Conservation (phyloP, 1,140 invertebrate species). For the Drosophila guanche region DNA sequence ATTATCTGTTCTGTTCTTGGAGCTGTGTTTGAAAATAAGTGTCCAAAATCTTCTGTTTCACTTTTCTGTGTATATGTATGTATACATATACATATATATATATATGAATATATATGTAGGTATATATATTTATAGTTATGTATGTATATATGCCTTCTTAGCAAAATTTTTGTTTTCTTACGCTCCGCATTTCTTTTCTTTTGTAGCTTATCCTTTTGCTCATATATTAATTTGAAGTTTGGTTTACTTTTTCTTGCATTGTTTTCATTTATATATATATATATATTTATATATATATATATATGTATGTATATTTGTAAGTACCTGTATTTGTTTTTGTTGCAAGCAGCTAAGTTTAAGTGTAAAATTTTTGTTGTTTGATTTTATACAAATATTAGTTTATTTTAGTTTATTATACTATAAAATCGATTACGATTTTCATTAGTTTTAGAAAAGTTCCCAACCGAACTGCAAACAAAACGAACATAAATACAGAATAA, state of each 20-base stretch:
- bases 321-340: constrained; percentile 80
- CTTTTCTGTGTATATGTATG: constrained; percentile 47
- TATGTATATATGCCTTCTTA: constrained; percentile 61
- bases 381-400: constrained; percentile 54
- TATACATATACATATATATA: constrained; percentile 32
- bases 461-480: neutral
- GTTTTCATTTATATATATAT: constrained; percentile 31
- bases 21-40: constrained; percentile 54
- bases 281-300: constrained; percentile 49
- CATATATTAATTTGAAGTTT: constrained; percentile 47
- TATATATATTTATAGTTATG: constrained; percentile 14
- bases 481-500: constrained; percentile 4
- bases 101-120: constrained; percentile 46
- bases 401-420: constrained; percentile 60
- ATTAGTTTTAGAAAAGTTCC: too few species aligned
- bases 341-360: constrained; percentile 80
- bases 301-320: constrained; percentile 73
- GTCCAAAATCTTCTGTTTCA: constrained; percentile 48
- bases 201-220: constrained; percentile 57
- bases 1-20: constrained; percentile 35
- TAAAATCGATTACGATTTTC: constrained; percentile 76
- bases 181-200: constrained; percentile 15
- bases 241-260: constrained; percentile 37
- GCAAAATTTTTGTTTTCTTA: constrained; percentile 55
- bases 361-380: constrained; percentile 71